These are phyloP conservation scores for Prosapia bicincta DNA, from an alignment of 2,888 invertebrate species.

Conservation along the genomic window DNA sequence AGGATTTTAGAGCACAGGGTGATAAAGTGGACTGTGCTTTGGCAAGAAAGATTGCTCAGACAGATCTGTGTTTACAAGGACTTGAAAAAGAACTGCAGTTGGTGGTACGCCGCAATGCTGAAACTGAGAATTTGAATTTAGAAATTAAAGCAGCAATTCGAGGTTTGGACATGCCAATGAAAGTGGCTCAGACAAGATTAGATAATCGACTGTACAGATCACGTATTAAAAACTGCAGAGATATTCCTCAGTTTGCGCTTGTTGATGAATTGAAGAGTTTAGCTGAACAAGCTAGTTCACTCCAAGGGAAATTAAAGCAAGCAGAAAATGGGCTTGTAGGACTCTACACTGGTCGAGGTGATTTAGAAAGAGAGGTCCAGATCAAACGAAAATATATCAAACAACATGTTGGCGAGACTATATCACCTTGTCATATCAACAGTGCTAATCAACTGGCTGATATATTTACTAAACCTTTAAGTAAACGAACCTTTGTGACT, in stretches of 20 bases:
- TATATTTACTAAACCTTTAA: too few species aligned
- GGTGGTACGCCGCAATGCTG: slow-evolving; percentile 68
- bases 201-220: slow-evolving; percentile 72
- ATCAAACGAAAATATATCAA: too few species aligned
- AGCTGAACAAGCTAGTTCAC: slow-evolving; percentile 63
- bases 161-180: too few species aligned
- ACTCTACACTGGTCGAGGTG: too few species aligned
- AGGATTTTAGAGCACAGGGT: slow-evolving; percentile 78
- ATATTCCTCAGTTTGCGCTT: slow-evolving; percentile 74
- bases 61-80: too few species aligned
- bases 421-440: too few species aligned
- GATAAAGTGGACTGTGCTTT: slow-evolving; percentile 76
- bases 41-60: slow-evolving; percentile 69
- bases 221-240: slow-evolving; percentile 80
- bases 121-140: slow-evolving; percentile 70
- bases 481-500: too few species aligned
- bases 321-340: slow-evolving; percentile 57
- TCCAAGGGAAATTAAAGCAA: slow-evolving; percentile 61
- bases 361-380: too few species aligned
- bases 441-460: too few species aligned
- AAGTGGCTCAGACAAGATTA: slow-evolving; percentile 83
- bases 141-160: slow-evolving; percentile 64
- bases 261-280: too few species aligned
- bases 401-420: too few species aligned
- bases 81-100: too few species aligned